phyloP scores from a whole-genome alignment of 1,140 invertebrate genomes.

The Drosophila bipectinata region DNA sequence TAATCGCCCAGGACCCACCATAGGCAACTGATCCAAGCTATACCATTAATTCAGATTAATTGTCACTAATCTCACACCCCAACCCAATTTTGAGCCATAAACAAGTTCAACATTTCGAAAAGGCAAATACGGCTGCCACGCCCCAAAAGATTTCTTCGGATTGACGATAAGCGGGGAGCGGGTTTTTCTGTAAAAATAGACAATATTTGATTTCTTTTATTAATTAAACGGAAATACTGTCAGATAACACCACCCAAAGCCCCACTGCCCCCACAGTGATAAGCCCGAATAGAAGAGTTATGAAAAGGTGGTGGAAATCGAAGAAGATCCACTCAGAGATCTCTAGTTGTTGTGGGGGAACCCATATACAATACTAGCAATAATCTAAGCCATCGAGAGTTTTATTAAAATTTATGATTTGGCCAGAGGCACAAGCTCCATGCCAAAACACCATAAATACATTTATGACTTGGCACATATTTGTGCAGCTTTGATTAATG shows the following conservation, averaged over 20 bases:
- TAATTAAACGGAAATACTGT: conserved; percentile 72
- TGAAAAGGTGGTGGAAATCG: neutral
- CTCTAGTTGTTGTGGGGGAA: neutral
- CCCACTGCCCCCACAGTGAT: conserved; percentile 32
- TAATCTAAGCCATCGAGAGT: conserved; percentile 36
- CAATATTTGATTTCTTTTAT: conserved; percentile 72
- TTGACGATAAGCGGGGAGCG: conserved; percentile 33
- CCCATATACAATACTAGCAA: conserved; percentile 4
- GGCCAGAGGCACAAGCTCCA: conserved; percentile 26
- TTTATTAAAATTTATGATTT: conserved; percentile 69
- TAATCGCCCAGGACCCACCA: neutral
- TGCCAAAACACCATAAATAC: conserved; percentile 44
- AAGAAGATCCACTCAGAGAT: conserved; percentile 22
- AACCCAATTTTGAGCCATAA: neutral
- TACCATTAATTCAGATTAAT: conserved; percentile 19
- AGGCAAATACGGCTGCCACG: conserved; percentile 51
- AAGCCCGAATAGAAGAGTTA: conserved; percentile 23
- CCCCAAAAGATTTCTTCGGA: conserved; percentile 15
- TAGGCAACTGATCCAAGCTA: conserved; percentile 6
- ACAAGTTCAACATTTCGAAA: conserved; percentile 38
- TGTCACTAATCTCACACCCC: conserved; percentile 13
- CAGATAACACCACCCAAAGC: conserved; percentile 43
- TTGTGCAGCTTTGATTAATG: conserved; percentile 78
- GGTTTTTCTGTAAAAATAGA: conserved; percentile 52
- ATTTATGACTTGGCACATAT: conserved; percentile 68